These are phyloP conservation scores for Poeciliopsis retropinna DNA, from an alignment of 2,113 vertebrate species.

Conservation along the genomic window DNA sequence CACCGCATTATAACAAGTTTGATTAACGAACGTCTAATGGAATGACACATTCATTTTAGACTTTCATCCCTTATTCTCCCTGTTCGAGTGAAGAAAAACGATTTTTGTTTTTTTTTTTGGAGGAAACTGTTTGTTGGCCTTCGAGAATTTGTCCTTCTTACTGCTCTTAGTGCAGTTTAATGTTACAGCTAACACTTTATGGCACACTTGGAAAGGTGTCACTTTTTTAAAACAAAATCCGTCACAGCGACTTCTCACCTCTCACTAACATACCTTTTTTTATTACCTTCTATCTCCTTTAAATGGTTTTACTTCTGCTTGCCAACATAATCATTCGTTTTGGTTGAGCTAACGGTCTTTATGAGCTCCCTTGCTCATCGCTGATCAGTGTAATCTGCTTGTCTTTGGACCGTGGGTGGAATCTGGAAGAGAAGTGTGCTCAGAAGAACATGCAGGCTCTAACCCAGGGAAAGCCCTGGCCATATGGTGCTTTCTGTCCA, in stretches of 20 bases:
- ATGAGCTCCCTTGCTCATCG: background rate
- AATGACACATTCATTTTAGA: background rate
- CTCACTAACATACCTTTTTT: too few relatives aligned
- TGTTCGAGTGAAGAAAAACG: background rate
- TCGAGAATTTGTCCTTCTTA: too few relatives aligned
- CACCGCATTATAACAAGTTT: constrained; percentile 8
- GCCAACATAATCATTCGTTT: background rate
- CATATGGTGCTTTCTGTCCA: background rate
- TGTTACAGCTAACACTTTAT: too few relatives aligned
- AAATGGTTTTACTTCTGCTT: background rate
- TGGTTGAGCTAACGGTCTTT: background rate
- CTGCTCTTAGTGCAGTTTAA: too few relatives aligned
- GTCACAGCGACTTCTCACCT: too few relatives aligned
- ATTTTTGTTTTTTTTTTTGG: too few relatives aligned
- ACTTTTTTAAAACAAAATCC: too few relatives aligned
- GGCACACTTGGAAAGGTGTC: too few relatives aligned
- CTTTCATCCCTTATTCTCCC: background rate
- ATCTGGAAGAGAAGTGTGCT: background rate
- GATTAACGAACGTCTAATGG: background rate
- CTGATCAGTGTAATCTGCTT: background rate
- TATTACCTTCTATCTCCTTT: too few relatives aligned
- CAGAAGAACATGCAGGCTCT: background rate
- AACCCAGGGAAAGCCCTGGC: background rate
- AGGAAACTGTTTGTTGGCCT: too few relatives aligned
- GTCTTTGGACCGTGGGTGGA: background rate